These are phyloP conservation scores for Neomicropteryx cornuta DNA, from an alignment of 1,140 invertebrate genomes.

Conservation along the genomic window DNA sequence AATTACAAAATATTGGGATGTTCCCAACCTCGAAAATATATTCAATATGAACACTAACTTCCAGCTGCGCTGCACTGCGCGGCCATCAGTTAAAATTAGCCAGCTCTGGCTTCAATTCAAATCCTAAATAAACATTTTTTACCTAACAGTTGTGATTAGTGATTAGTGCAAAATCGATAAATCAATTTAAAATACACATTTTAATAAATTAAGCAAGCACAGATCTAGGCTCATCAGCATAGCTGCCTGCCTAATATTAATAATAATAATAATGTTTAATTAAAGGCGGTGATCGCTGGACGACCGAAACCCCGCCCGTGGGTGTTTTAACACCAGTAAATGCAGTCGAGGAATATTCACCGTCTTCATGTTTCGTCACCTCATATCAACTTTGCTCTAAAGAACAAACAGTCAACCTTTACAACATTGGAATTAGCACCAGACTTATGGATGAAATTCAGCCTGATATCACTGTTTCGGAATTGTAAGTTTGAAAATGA, in stretches of 20 bases:
- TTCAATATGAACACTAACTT: no score
- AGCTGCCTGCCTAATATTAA: no score
- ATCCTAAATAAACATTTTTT: no score
- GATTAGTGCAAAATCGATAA: background rate
- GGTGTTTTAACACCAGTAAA: conserved; percentile 15
- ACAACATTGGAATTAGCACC: conserved; percentile 14
- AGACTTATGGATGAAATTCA: conserved; percentile 22
- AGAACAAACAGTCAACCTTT: conserved; percentile 20
- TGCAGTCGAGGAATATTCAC: conserved; percentile 17
- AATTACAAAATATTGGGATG: no score
- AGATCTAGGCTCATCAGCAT: no score
- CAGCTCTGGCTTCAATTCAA: no score
- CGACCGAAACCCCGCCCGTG: conserved; percentile 21
- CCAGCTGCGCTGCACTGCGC: background rate
- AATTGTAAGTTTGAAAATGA: conserved; percentile 22
- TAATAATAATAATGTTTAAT: conserved; percentile 3
- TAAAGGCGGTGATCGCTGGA: conserved; percentile 22
- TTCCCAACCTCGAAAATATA: no score
- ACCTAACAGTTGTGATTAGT: background rate
- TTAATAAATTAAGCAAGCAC: background rate
- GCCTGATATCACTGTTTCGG: conserved; percentile 23
- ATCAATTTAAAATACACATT: conserved; percentile 1
- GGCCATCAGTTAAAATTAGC: no score
- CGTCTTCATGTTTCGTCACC: conserved; percentile 26
- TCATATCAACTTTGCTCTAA: conserved; percentile 23